Base-by-base conservation (phyloP, 2,113 vertebrate species). In the Sylvia atricapilla region DNA sequence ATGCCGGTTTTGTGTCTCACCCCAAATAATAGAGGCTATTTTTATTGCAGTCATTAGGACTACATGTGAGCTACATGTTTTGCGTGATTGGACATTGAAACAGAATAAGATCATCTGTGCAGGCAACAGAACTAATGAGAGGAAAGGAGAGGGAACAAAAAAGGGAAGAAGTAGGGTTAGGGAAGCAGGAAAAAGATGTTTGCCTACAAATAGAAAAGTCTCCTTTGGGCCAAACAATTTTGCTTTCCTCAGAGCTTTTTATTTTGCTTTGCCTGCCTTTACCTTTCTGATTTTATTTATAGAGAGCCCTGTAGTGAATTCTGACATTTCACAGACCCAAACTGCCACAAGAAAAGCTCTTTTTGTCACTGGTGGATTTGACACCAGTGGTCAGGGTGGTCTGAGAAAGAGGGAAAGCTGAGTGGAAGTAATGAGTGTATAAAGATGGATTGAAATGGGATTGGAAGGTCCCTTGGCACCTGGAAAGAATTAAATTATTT, bases 21-120 rank as follows among this genome's bases (percentile, higher is more conserved):
- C 85, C 83, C 85, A 92, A 93, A 95, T 76, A 95, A 95, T 86
- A 86, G 92, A 94, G 88, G 70, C 79, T 94, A 52, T 76, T 92
- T 95, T 95, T 86, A 63, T 76, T 92, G 88, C 79, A 93, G 88
- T 83, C 84, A 90, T 88, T 94, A 90, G 93, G 85, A 81, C 85
- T 96, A 88, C 85, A 86, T 93, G 72, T 88, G 92, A 95, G 90
- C 90, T 96, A 92, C 83, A 91, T 70, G 92, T 90, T 93, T 96
- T 93, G 83, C 5, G 15, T 93, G 92, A 86, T 90, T 95, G 93
- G 93, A 85, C 47, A 44, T 80, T 78, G 92, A 93, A 93, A 70
- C 52, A 92, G 88, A 93, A 63, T 77, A 90, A 91, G 79, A 92
- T 94, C 67, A 52, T 94, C 95, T 91, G 64, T 44, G 47, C 79